Evolutionary conservation across 2,113 vertebrate genomes (phyloP).

Genomic region (Heterotis niloticus): DNA sequence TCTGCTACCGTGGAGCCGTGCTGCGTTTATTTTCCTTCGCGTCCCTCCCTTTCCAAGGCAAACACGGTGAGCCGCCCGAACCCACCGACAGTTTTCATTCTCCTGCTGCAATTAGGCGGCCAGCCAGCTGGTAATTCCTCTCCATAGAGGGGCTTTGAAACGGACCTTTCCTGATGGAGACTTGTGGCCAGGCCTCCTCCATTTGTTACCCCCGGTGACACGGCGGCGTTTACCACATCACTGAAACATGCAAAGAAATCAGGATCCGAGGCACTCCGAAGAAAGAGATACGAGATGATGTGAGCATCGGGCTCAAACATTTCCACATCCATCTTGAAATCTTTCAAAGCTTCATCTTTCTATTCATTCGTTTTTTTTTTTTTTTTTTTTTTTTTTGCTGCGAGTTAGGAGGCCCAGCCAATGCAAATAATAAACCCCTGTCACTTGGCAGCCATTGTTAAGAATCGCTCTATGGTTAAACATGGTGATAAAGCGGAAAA

Average conservation of each 20-base stretch:
- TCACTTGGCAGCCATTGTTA: background rate
- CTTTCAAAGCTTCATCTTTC: background rate
- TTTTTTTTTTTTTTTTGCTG: background rate
- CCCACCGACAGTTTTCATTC: constrained; percentile 11
- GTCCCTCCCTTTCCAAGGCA: constrained; percentile 3
- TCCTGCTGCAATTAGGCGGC: constrained; percentile 27
- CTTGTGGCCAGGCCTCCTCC: constrained; percentile 7
- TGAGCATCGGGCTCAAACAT: background rate
- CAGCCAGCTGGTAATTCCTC: constrained; percentile 17
- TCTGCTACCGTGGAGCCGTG: constrained; percentile 1
- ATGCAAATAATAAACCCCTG: background rate
- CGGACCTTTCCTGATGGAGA: constrained; percentile 10
- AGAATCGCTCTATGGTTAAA: background rate
- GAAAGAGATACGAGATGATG: background rate
- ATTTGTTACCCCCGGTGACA: constrained; percentile 26
- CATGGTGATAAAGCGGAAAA: background rate
- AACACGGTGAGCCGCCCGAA: background rate
- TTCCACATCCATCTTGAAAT: background rate
- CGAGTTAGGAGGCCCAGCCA: background rate
- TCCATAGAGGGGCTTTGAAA: background rate
- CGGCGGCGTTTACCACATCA: constrained; percentile 21
- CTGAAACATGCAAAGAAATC: constrained; percentile 11
- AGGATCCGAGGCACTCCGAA: background rate
- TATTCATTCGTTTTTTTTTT: background rate
- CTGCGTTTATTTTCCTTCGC: constrained; percentile 13